These are phyloP conservation scores for Sitta europaea DNA, from an alignment of 2,113 vertebrate species.

Conservation along the genomic window DNA sequence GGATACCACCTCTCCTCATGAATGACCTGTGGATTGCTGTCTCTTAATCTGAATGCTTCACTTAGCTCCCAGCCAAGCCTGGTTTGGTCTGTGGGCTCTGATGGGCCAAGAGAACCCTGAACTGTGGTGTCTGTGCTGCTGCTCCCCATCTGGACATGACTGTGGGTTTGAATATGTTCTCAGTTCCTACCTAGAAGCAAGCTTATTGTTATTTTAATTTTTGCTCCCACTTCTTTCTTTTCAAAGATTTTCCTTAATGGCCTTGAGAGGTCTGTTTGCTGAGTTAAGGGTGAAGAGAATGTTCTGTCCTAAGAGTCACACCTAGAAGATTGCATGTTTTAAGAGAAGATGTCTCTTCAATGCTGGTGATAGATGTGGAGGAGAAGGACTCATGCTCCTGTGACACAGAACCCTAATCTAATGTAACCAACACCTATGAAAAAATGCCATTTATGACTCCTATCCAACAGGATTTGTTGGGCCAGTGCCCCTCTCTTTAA, in stretches of 20 bases:
- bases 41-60: background rate
- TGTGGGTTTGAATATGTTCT: background rate
- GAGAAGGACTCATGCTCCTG: background rate
- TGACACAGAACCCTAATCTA: background rate
- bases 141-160: background rate
- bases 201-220: background rate
- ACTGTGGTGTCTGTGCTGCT: background rate
- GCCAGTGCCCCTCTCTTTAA: background rate
- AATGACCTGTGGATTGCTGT: background rate
- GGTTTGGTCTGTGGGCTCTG: background rate
- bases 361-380: background rate
- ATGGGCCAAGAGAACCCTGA: background rate
- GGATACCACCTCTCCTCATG: fast-evolving
- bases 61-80: background rate
- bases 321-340: background rate
- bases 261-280: background rate
- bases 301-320: background rate
- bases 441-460: background rate
- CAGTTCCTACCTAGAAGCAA: background rate
- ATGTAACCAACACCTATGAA: background rate
- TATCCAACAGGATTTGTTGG: background rate
- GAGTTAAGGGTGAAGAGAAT: background rate
- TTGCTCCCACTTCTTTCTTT: background rate
- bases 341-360: background rate
- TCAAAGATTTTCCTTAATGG: background rate